Percentiles rank a stretch among this genome's conserved stretches.
phyloP scores from a whole-genome alignment of 1,140 invertebrate species.

The Andrena cerasifolii region DNA sequence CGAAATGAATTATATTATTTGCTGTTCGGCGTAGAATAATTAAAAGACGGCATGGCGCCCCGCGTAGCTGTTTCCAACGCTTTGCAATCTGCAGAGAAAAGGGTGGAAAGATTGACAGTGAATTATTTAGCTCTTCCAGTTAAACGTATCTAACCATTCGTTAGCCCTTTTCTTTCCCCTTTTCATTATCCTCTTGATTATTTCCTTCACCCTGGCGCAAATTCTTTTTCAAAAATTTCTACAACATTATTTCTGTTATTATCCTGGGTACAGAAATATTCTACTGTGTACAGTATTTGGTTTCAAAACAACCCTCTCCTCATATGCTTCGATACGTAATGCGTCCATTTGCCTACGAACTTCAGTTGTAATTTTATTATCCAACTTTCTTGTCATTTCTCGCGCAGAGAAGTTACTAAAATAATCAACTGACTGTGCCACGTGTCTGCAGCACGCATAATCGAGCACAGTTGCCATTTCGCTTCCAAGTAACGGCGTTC shows the following conservation, averaged over 20 bases:
- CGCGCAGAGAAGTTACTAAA: too few species aligned
- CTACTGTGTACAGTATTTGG: too few species aligned
- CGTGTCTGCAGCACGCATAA: not conserved
- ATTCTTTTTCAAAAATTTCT: not conserved
- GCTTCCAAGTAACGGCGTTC: conserved; percentile 53
- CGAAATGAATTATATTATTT: conserved; percentile 78
- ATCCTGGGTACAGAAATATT: too few species aligned
- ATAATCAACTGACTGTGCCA: conserved; percentile 15
- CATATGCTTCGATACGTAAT: too few species aligned
- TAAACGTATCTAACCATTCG: conserved; percentile 62
- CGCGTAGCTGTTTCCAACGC: conserved; percentile 42
- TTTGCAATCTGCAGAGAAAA: conserved; percentile 64
- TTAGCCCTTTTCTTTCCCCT: conserved; percentile 15
- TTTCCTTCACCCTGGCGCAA: not conserved
- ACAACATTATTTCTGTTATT: too few species aligned
- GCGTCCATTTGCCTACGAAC: too few species aligned
- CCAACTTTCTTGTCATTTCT: too few species aligned
- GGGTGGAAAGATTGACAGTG: conserved; percentile 80
- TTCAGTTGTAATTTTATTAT: too few species aligned
- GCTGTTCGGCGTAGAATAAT: conserved; percentile 74
- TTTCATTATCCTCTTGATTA: conserved; percentile 16
- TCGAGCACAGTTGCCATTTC: conserved; percentile 21
- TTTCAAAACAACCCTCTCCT: too few species aligned
- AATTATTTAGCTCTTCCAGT: conserved; percentile 79
- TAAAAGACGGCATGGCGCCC: conserved; percentile 68